phyloP scores from a whole-genome alignment of 2,797 vertebrate genomes.

The Naso thynnoides region DNA sequence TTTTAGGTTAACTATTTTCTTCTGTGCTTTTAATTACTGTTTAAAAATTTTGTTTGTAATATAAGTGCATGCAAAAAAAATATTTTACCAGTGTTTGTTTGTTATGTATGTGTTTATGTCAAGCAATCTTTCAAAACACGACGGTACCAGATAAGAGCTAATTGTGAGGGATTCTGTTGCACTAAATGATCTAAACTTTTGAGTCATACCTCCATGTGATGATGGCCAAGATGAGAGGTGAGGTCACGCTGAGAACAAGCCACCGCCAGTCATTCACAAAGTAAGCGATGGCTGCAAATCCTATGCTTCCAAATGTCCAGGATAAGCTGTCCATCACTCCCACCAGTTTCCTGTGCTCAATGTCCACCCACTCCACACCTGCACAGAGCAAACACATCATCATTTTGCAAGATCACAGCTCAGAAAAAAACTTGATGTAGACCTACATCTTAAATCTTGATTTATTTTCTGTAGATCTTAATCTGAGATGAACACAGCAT shows the following conservation, averaged over 20 bases:
- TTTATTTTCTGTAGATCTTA: neutral
- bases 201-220: slow-evolving; percentile 85
- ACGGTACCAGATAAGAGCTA: neutral
- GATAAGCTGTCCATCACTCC: slow-evolving; percentile 82
- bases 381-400: slow-evolving; percentile 22
- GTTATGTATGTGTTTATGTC: too few relatives aligned
- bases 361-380: slow-evolving; percentile 88
- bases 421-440: neutral
- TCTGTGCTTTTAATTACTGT: neutral
- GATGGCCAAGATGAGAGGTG: slow-evolving; percentile 85
- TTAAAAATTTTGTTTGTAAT: too few relatives aligned
- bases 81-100: too few relatives aligned
- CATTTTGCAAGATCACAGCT: neutral
- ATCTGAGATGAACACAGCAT: neutral
- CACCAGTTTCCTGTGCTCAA: slow-evolving; percentile 82
- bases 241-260: slow-evolving; percentile 77
- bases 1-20: too few relatives aligned
- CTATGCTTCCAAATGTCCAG: slow-evolving; percentile 80
- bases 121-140: neutral
- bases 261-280: slow-evolving; percentile 80
- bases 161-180: neutral
- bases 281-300: slow-evolving; percentile 75
- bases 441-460: rapidly evolving
- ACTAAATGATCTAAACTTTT: neutral
- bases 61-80: too few relatives aligned